phyloP scores from a whole-genome alignment of 2,888 invertebrate species.

The Lobophora halterata region DNA sequence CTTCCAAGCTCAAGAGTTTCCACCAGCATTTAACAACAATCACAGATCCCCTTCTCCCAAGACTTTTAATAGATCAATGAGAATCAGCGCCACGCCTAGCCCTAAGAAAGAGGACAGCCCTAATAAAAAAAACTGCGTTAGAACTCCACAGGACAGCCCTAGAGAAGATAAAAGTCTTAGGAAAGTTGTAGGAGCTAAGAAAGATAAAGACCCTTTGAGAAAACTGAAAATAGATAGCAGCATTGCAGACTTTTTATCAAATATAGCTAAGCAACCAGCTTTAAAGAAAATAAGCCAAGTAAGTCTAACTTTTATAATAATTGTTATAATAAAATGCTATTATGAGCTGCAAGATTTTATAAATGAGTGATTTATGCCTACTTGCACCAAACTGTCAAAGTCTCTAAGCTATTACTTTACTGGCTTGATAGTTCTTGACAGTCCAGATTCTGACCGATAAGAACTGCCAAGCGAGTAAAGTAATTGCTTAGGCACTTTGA shows the following conservation, averaged over 20 bases:
- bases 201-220: constrained; percentile 48
- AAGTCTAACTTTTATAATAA: constrained; percentile 19
- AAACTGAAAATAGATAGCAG: constrained; percentile 50
- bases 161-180: constrained; percentile 47
- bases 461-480: no score
- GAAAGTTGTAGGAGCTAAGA: no score
- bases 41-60: constrained; percentile 33
- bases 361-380: no score
- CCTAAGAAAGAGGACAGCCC: constrained; percentile 30
- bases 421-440: no score
- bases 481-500: no score
- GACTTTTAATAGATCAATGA: constrained; percentile 37
- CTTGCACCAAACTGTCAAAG: no score
- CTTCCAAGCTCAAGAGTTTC: constrained; percentile 32
- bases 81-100: constrained; percentile 44
- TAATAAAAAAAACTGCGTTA: constrained; percentile 32
- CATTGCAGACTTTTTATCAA: constrained; percentile 44
- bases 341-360: no score
- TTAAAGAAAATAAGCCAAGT: constrained; percentile 43
- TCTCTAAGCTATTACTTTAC: no score
- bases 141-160: constrained; percentile 42
- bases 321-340: no score
- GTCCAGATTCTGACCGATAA: no score
- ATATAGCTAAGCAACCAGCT: constrained; percentile 43
- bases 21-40: constrained; percentile 33